Evolutionary conservation across 2,888 invertebrate species (phyloP).

Genomic region (Diarsia dahlii): DNA sequence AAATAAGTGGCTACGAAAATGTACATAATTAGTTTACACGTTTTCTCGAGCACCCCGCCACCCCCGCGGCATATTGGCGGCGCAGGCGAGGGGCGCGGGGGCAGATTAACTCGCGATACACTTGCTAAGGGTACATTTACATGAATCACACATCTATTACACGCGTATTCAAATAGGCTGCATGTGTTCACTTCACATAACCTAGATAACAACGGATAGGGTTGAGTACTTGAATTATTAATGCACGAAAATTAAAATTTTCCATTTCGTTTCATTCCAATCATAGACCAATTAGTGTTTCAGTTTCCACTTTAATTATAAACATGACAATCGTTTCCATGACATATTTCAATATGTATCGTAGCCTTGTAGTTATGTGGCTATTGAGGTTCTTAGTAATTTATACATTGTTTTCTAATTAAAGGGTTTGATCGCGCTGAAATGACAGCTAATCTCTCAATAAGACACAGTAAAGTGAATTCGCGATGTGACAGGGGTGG

Average conservation of each 20-base stretch:
- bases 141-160: constrained; percentile 89
- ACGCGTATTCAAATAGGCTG: constrained; percentile 83
- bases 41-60: constrained; percentile 85
- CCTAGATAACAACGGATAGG: constrained; percentile 83
- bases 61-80: constrained; percentile 83
- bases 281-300: constrained; percentile 44
- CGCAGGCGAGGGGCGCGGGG: constrained; percentile 70
- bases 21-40: constrained; percentile 91
- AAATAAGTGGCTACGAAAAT: constrained; percentile 91
- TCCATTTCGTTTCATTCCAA: constrained; percentile 57
- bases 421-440: constrained; percentile 74
- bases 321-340: constrained; percentile 41
- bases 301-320: constrained; percentile 61
- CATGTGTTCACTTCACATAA: constrained; percentile 88
- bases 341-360: constrained; percentile 43
- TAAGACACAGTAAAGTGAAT: constrained; percentile 85
- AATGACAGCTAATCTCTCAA: constrained; percentile 84
- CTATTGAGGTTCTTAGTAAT: constrained; percentile 51
- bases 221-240: constrained; percentile 79
- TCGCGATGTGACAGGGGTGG: constrained; percentile 73
- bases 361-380: constrained; percentile 30
- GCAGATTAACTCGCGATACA: constrained; percentile 86
- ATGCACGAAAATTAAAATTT: constrained; percentile 66
- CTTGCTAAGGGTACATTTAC: constrained; percentile 89
- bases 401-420: constrained; percentile 69